Conservation (phyloP, 2,888 invertebrate species). For the Petrophora chlorosata region DNA sequence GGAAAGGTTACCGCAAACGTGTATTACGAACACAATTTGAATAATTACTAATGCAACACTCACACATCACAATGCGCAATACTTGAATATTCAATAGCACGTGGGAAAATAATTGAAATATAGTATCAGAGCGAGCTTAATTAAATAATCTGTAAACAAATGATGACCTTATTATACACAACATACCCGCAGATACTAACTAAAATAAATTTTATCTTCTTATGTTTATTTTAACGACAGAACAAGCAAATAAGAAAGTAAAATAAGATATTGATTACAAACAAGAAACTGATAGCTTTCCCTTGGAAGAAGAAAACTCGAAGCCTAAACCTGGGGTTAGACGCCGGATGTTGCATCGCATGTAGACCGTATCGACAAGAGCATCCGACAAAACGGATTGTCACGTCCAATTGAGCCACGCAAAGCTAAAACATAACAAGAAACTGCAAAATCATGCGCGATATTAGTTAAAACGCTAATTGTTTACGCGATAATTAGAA, state of each 20-base stretch:
- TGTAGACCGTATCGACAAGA: conserved; percentile 79
- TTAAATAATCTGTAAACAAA: conserved; percentile 46
- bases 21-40: conserved; percentile 60
- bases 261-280: conserved; percentile 40
- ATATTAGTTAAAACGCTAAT: conserved; percentile 52
- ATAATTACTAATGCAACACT: conserved; percentile 63
- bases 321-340: conserved; percentile 67
- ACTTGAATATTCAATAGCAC: conserved; percentile 64
- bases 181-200: conserved; percentile 38
- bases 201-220: conserved; percentile 9
- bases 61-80: conserved; percentile 51
- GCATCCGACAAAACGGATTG: conserved; percentile 73
- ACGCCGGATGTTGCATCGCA: conserved; percentile 66
- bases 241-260: conserved; percentile 14
- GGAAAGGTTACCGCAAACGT: conserved; percentile 52
- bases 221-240: neutral
- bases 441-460: conserved; percentile 51
- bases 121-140: conserved; percentile 46
- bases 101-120: conserved; percentile 66
- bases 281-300: conserved; percentile 52
- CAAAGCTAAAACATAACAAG: conserved; percentile 61
- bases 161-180: conserved; percentile 39
- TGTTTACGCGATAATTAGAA: conserved; percentile 31
- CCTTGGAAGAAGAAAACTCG: conserved; percentile 49
- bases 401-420: conserved; percentile 75